phyloP scores from a whole-genome alignment of 1,140 invertebrate species.

The Scaptodrosophila lebanonensis region DNA sequence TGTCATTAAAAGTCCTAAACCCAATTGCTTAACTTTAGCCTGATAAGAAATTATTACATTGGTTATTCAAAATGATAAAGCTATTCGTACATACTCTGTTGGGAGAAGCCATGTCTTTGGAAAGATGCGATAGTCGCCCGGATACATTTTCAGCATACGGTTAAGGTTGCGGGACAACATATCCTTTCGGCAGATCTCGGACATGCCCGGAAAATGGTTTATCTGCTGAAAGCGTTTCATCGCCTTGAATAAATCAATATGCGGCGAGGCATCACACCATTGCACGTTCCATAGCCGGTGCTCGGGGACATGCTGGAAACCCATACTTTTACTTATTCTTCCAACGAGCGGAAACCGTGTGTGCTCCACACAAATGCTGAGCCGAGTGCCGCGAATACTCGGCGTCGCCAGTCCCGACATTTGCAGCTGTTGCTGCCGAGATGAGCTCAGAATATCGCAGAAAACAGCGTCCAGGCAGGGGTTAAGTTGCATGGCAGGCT shows the following conservation, averaged over 20 bases:
- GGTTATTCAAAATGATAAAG: not conserved
- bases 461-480: slow-evolving; percentile 34
- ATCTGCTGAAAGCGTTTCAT: slow-evolving; percentile 94
- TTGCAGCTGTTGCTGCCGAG: not conserved
- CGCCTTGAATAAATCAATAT: slow-evolving; percentile 87
- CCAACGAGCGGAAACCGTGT: slow-evolving; percentile 43
- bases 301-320: slow-evolving; percentile 51
- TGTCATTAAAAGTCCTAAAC: no score
- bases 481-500: not conserved
- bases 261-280: slow-evolving; percentile 91
- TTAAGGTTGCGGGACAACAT: slow-evolving; percentile 90
- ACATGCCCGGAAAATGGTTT: slow-evolving; percentile 94
- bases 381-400: slow-evolving; percentile 28
- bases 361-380: slow-evolving; percentile 58
- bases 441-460: slow-evolving; percentile 30
- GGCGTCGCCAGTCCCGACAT: slow-evolving; percentile 23
- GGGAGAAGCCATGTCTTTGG: slow-evolving; percentile 95
- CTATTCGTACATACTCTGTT: slow-evolving; percentile 84
- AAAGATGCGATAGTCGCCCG: slow-evolving; percentile 93
- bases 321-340: slow-evolving; percentile 38
- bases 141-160: slow-evolving; percentile 90
- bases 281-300: slow-evolving; percentile 87
- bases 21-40: no score
- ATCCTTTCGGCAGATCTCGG: slow-evolving; percentile 92
- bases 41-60: no score